Conservation (phyloP, 1,140 invertebrate genomes). For the Anastatus disparis region DNA sequence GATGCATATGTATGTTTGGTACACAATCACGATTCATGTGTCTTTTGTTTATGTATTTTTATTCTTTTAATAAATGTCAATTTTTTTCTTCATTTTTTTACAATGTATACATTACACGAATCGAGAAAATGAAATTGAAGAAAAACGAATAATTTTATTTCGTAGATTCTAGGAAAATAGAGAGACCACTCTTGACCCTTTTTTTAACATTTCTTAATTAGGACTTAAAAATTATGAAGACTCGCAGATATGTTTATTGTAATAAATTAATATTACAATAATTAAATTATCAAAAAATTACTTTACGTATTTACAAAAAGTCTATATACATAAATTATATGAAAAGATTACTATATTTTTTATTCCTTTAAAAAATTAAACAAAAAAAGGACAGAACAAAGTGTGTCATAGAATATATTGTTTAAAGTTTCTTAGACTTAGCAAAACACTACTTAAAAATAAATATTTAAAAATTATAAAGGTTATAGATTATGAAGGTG, state of each 20-base stretch:
- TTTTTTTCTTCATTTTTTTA: no score
- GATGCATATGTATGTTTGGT: constrained; percentile 16
- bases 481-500: no score
- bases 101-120: no score
- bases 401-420: not conserved
- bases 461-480: no score
- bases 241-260: constrained; percentile 11
- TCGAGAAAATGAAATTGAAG: no score
- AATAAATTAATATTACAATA: not conserved
- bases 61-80: no score
- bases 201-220: not conserved
- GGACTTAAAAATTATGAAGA: not conserved
- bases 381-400: not conserved
- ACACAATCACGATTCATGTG: no score
- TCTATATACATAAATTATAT: not conserved
- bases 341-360: constrained; percentile 6
- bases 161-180: not conserved
- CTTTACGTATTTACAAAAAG: constrained; percentile 10
- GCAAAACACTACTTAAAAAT: no score
- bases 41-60: no score
- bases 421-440: no score
- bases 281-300: constrained; percentile 7
- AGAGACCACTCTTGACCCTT: not conserved
- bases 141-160: no score
- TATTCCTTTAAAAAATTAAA: not conserved